Conservation (phyloP, 2,113 vertebrate species). For the Callipepla squamata region DNA sequence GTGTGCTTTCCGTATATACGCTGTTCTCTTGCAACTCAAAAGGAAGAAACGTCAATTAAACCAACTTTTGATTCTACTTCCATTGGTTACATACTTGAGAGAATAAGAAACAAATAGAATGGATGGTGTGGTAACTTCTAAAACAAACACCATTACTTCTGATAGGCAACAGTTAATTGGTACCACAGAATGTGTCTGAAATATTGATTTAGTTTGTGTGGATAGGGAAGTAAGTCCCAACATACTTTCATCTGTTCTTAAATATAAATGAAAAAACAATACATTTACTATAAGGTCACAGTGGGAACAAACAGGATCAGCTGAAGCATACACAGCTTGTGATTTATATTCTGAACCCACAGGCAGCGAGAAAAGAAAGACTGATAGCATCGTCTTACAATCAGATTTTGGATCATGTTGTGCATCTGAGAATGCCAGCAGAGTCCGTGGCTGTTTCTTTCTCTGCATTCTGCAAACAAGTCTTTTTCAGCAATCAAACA, state of each 20-base stretch:
- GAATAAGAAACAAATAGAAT: neutral
- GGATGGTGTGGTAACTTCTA: neutral
- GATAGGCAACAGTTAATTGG: slow-evolving; percentile 35
- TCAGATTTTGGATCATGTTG: slow-evolving; percentile 47
- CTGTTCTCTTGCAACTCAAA: neutral
- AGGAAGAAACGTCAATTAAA: slow-evolving; percentile 24
- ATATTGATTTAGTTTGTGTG: slow-evolving; percentile 52
- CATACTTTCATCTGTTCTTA: slow-evolving; percentile 73
- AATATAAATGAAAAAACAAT: slow-evolving; percentile 77
- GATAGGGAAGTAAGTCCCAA: slow-evolving; percentile 44
- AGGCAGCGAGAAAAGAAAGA: slow-evolving; percentile 40
- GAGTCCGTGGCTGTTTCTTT: neutral
- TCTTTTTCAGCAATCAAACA: neutral
- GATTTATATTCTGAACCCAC: slow-evolving; percentile 60
- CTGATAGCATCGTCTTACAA: slow-evolving; percentile 43
- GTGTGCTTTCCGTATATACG: neutral
- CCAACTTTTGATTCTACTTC: neutral
- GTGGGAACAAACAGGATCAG: slow-evolving; percentile 54
- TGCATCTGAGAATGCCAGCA: neutral
- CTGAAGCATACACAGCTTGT: slow-evolving; percentile 14
- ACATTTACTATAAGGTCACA: slow-evolving; percentile 65
- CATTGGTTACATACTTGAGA: neutral
- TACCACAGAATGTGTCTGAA: slow-evolving; percentile 35
- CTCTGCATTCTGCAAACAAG: neutral
- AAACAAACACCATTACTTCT: neutral